Conservation (phyloP, 2,888 invertebrate genomes). For the Phaonia tiefii region DNA sequence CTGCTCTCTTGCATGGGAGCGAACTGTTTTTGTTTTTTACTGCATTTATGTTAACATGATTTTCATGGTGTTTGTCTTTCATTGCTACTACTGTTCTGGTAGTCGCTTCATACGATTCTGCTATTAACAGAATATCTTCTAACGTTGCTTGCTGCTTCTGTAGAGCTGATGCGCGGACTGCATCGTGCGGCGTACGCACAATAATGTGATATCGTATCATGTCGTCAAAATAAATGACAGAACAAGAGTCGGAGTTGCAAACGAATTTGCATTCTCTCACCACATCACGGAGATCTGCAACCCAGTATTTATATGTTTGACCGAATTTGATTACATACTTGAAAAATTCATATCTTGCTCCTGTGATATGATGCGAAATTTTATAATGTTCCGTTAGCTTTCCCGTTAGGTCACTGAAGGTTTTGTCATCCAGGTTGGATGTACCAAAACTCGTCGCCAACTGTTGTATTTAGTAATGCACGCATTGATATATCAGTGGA, state of each 20-base stretch:
- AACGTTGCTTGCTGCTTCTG: slow-evolving; percentile 60
- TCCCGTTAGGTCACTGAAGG: too few species aligned
- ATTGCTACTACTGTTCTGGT: slow-evolving; percentile 4
- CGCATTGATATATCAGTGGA: too few species aligned
- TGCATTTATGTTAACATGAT: background rate
- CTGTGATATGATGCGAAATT: slow-evolving; percentile 16
- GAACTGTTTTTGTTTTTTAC: background rate
- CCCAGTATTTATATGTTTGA: slow-evolving; percentile 62
- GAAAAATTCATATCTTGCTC: background rate
- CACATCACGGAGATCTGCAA: slow-evolving; percentile 64
- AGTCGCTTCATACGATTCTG: slow-evolving; percentile 55
- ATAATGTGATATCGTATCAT: slow-evolving; percentile 38
- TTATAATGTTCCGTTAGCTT: slow-evolving; percentile 1
- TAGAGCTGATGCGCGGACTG: slow-evolving; percentile 60
- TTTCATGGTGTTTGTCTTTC: slow-evolving; percentile 5
- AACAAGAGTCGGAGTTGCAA: slow-evolving; percentile 52
- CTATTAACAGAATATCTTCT: slow-evolving; percentile 59
- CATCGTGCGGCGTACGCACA: slow-evolving; percentile 49
- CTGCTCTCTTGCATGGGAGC: too few species aligned
- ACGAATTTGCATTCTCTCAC: slow-evolving; percentile 61
- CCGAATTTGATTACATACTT: background rate
- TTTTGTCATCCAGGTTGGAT: slow-evolving; percentile 6
- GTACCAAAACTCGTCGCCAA: too few species aligned
- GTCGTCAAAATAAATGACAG: slow-evolving; percentile 57
- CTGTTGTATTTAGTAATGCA: too few species aligned